Base-by-base conservation (phyloP, 2,888 invertebrate species). In the Acleris sparsana region DNA sequence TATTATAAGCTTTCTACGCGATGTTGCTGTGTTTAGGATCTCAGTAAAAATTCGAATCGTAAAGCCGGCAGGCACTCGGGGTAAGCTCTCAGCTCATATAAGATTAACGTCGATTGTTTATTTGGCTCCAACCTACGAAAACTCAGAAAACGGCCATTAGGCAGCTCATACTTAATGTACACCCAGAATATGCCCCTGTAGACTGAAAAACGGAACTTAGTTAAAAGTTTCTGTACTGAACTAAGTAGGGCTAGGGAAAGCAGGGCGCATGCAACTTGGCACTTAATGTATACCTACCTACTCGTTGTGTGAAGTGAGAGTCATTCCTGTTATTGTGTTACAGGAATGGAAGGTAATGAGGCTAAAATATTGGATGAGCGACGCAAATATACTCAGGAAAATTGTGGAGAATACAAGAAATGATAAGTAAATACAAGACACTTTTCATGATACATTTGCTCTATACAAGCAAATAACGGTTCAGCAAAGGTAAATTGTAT, bases 101-200 rank as follows among this genome's bases (percentile, higher is more conserved):
- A 73, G 70, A 73, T 75, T 73, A 73, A 75, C 56, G 69, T 55
- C 53, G 68, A 72, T 73, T 71, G 71, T 70, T 70, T 67, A 53
- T 63, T 64, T 70, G 57, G 43, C 49, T 52, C 64, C 51, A 57
- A 57, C 58, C 65, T 53, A 49, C 57, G 68, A 48, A 18, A 49
- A 56, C 68, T 44, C 29, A 39, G 39, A 13, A 39, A 39, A 13
- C 11, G 13, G 39, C 61, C 62, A 65, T 65, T 65, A 65, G 53
- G 51, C 55, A 18, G 49, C 48, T 56, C 57, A 66, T 66, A 62
- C 25, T 43, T 57, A 66, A 68, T 68, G 63, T 56, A 46, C 33
- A 29, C 39, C 13, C n/a, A 20, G 46, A 46, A 33, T 48, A 39
- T 25, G 46, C 56, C 49, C 25, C 56, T 5, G 39, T 43, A 43